Base-by-base conservation (phyloP, 2,113 vertebrate genomes). In the Chlorocebus sabaeus region DNA sequence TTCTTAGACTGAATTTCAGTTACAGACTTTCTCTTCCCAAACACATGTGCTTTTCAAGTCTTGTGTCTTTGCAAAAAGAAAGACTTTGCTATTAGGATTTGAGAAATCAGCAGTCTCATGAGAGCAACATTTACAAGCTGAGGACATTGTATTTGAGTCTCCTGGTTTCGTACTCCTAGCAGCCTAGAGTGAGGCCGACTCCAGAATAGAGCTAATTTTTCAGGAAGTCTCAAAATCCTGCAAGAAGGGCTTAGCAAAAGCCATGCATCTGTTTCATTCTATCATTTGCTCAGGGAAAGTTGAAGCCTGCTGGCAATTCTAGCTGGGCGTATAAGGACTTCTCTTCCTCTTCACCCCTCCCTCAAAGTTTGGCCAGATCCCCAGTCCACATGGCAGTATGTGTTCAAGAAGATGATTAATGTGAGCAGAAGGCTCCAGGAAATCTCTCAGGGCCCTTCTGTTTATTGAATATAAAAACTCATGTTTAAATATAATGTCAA, bases 401-500 rank as follows among this genome's bases (percentile, higher is more conserved):
- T 0, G 18, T 97, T 98, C 38, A 4, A 6, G n/a, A 93, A 86
- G 75, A 96, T 27, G 97, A 94, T 68, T 95, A 90, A 97, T 94
- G 52, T 48, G 83, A 82, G 81, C 89, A 95, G 95, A 72, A 98
- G 92, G 32, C 95, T 97, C 94, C 89, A 96, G 96, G 97, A 97
- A 98, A 90, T 90, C 94, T 97, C 97, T 95, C 91, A 18, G 78
- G 72, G 59, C 73, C 83, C 32, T 97, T 94, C 25, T 97, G 95
- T 98, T 98, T 98, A 97, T 98, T 98, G 94, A 96, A 98, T 79
- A 91, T 40, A 92, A 97, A 98, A 97, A 12, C 11, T 68, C 55
- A 72, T 97, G 82, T 98, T 98, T 98, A 98, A 98, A 96, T 94
- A 93, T 80, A 98, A 61, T 68, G 87, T 97, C 96, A 98, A 96